Base-by-base conservation (phyloP, 2,797 vertebrate genomes). In the Enteromius treurensis region DNA sequence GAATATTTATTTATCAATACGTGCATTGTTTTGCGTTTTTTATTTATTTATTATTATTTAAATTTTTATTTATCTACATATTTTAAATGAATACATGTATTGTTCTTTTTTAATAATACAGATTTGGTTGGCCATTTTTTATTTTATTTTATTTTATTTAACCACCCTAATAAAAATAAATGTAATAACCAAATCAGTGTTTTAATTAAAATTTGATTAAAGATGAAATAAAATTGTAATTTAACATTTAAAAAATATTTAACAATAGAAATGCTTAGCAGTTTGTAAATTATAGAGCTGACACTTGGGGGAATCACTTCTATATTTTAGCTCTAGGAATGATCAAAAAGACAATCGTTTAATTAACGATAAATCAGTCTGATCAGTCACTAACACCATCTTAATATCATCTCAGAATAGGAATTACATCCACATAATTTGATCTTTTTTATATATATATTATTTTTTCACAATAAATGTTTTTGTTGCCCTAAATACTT, bases 1-100 rank as follows among this genome's bases (percentile, higher is more conserved):
- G 91, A 92, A 82, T 65, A 65, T 34, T 64, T 65, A 65, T 19
- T 65, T 65, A 34, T 65, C 19, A 65, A 65, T 65, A 32, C 17
- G 9, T 65, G 29, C 14, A 17, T 65, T 34, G 29, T 34, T 65
- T 17, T 32, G 14, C 17, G 58, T 62, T 10, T 62, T 26, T 23
- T 26, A 26, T 26, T 26, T 26, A 26, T 26, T 26, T 26, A 26
- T 26, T 26, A 26, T 29, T 15, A 29, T 15, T 29, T 15, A 1
- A 1, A 15, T 15, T 1, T 29, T 6, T 32, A 64, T 64, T 62
- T 62, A 62, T 62, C 14, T 29, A 3, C 26, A 15, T 62, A 62
- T 62, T 64, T 64, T 32, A 64, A 64, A 64, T 29, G 3, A 32
- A 64, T 64, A 17, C 26, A 32, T 64, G 14, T 15, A 32, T 15